Percentiles rank a stretch among this genome's conserved stretches.
Evolutionary conservation across 30 jellyfish, hydroid and myxozoan genomes (phyloP).

Genomic region (Chrysaora quinquecirrha): DNA sequence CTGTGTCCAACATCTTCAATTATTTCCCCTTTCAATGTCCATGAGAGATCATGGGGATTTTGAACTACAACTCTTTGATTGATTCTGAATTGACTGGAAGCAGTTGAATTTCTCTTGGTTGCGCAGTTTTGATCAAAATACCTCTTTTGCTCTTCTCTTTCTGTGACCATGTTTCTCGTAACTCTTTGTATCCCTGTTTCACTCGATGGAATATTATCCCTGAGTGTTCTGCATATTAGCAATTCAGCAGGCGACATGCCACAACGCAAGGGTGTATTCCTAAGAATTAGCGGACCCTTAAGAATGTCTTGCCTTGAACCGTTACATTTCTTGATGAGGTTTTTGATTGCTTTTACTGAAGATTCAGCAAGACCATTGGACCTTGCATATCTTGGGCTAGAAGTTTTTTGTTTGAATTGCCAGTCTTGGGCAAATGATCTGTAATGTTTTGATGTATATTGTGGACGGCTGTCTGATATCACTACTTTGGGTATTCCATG

Average conservation of each 20-base stretch:
- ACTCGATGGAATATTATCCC: too few species aligned
- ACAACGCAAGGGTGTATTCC: slow-evolving; percentile 38
- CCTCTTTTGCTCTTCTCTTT: slow-evolving; percentile 12
- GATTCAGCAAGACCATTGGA: slow-evolving; percentile 18
- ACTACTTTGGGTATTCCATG: slow-evolving; percentile 23
- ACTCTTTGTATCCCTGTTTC: too few species aligned
- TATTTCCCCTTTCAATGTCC: too few species aligned
- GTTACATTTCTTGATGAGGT: background rate
- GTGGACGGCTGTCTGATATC: slow-evolving; percentile 16
- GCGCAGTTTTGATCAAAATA: too few species aligned
- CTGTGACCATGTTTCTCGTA: background rate
- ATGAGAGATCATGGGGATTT: too few species aligned
- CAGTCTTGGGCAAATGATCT: background rate
- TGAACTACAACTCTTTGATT: too few species aligned
- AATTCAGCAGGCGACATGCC: slow-evolving; percentile 39
- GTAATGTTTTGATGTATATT: background rate
- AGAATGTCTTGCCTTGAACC: slow-evolving; percentile 7
- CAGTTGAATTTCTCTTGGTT: too few species aligned
- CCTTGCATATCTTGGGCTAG: background rate
- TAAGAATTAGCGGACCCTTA: slow-evolving; percentile 18
- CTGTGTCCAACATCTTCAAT: slow-evolving; percentile 18
- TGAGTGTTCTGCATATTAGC: slow-evolving; percentile 1
- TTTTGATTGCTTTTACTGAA: background rate
- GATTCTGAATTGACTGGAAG: too few species aligned
- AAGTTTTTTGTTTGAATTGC: background rate